These are phyloP conservation scores for Panorpa germanica DNA, from an alignment of 2,888 invertebrate species.

Conservation along the genomic window DNA sequence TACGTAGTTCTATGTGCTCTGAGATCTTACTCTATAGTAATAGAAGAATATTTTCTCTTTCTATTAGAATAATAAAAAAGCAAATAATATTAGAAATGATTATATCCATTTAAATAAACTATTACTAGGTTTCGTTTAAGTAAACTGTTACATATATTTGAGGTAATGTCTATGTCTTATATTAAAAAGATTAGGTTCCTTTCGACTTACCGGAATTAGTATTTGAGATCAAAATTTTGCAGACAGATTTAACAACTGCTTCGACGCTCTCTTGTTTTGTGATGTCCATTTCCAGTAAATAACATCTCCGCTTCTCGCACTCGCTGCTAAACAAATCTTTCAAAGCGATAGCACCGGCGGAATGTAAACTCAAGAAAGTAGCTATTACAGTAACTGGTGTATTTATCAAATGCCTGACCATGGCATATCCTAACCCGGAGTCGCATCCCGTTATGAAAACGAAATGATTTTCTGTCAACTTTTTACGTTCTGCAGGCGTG, in stretches of 20 bases:
- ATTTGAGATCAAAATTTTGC: slow-evolving; percentile 26
- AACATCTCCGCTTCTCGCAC: slow-evolving; percentile 21
- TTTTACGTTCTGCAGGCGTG: too few species aligned
- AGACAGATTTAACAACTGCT: slow-evolving; percentile 27
- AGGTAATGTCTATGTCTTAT: too few species aligned
- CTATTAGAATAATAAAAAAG: too few species aligned
- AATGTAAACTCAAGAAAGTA: slow-evolving; percentile 41
- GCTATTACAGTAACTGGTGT: slow-evolving; percentile 59
- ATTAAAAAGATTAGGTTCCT: too few species aligned
- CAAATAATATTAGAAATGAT: too few species aligned
- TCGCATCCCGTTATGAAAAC: slow-evolving; percentile 71
- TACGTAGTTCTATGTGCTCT: too few species aligned
- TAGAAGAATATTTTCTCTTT: too few species aligned
- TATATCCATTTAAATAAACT: too few species aligned
- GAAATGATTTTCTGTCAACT: slow-evolving; percentile 27
- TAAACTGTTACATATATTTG: too few species aligned
- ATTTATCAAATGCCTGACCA: slow-evolving; percentile 39
- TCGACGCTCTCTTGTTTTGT: slow-evolving; percentile 36
- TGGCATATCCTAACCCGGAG: slow-evolving; percentile 53
- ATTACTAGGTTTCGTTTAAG: too few species aligned
- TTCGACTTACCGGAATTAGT: slow-evolving; percentile 32
- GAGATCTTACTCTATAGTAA: too few species aligned
- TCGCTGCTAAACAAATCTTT: slow-evolving; percentile 15
- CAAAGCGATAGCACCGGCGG: slow-evolving; percentile 38
- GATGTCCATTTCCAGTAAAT: slow-evolving; percentile 42